Percentiles rank a stretch among this genome's conserved stretches.
Conservation (phyloP, 2,113 vertebrate genomes). For the Mirza zaza region DNA sequence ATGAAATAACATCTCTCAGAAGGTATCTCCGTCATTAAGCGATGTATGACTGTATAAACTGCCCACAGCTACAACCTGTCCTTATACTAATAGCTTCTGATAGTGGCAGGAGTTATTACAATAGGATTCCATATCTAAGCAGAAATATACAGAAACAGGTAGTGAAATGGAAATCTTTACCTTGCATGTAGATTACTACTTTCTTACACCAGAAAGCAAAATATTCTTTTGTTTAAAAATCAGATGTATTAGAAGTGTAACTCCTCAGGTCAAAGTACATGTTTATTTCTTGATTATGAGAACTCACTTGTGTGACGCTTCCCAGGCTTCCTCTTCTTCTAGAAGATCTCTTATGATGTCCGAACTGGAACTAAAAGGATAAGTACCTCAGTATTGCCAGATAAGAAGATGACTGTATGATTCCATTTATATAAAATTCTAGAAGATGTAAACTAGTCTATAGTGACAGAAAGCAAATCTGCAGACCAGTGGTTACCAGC, state of each 20-base stretch:
- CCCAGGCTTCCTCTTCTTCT: constrained; percentile 62
- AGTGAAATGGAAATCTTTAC: background rate
- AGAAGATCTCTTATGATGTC: constrained; percentile 85
- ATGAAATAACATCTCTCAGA: background rate
- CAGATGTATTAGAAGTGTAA: background rate
- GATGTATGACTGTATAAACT: background rate
- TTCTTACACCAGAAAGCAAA: constrained; percentile 22
- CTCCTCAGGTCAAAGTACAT: background rate
- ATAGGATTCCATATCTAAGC: background rate
- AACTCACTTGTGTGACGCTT: constrained; percentile 80
- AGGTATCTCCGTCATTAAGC: background rate
- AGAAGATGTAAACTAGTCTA: background rate
- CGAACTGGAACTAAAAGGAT: constrained; percentile 83
- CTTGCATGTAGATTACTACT: background rate
- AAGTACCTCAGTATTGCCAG: background rate
- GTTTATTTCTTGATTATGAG: background rate
- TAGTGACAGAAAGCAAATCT: background rate
- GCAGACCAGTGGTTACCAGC: background rate
- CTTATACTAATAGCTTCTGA: background rate
- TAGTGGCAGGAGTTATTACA: background rate
- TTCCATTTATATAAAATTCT: background rate
- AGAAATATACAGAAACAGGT: constrained; percentile 11
- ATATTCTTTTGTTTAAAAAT: constrained; percentile 33
- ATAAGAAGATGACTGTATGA: background rate
- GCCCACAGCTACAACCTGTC: background rate